Conservation (phyloP, 2,888 invertebrate genomes). For the Drosophila prolongata region DNA sequence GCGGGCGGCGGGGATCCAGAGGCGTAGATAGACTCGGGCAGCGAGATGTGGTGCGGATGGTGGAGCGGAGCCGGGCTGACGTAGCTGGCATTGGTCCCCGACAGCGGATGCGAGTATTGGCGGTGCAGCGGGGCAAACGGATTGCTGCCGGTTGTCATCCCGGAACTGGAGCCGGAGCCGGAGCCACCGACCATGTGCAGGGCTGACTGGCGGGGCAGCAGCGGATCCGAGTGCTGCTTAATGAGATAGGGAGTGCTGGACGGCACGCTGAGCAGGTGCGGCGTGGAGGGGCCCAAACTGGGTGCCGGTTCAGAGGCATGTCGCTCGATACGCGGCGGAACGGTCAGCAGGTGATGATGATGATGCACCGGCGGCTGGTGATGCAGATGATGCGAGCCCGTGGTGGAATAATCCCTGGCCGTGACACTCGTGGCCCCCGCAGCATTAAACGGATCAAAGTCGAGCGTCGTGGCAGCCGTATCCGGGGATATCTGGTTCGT, state of each 20-base stretch:
- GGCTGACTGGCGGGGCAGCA: conserved; percentile 87
- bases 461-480: conserved; percentile 68
- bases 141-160: conserved; percentile 59
- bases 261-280: conserved; percentile 86
- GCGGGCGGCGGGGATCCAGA: conserved; percentile 81
- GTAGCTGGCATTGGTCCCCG: conserved; percentile 68
- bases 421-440: conserved; percentile 59
- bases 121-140: conserved; percentile 84
- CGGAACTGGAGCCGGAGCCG: conserved; percentile 40
- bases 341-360: conserved; percentile 82
- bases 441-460: conserved; percentile 81
- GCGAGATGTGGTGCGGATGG: conserved; percentile 83
- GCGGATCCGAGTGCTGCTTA: conserved; percentile 89
- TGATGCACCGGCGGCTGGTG: conserved; percentile 52
- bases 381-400: conserved; percentile 52
- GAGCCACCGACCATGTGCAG: conserved; percentile 51
- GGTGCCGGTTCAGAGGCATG: conserved; percentile 88
- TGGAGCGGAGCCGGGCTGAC: conserved; percentile 69
- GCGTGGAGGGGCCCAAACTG: conserved; percentile 85
- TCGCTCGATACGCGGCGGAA: conserved; percentile 86
- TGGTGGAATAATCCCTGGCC: conserved; percentile 67
- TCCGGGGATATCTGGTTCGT: conserved; percentile 83
- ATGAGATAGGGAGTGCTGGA: conserved; percentile 86
- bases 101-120: conserved; percentile 86
- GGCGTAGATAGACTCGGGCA: conserved; percentile 83